A percentile compares a stretch with the other conserved stretches of the same genome.
Conservation (phyloP, 2,113 vertebrate genomes). For the Onychostoma macrolepis region DNA sequence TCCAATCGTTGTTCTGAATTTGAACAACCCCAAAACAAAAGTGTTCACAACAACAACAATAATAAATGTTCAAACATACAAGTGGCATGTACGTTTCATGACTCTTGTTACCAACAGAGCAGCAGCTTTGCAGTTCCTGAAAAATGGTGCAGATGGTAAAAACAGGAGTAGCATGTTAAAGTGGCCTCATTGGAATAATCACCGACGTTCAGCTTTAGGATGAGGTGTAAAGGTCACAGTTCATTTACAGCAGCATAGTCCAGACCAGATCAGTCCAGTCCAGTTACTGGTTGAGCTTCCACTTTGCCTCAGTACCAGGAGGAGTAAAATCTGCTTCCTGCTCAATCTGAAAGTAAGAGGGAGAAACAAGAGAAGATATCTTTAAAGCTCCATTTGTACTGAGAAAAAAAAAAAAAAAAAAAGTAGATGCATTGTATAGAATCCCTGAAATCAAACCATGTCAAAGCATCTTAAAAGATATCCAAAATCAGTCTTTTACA, state of each 20-base stretch:
- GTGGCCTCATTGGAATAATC: conserved; percentile 42
- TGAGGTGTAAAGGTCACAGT: conserved; percentile 48
- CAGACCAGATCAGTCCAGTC: conserved; percentile 7
- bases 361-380: background rate
- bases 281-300: conserved; percentile 26
- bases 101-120: conserved; percentile 48
- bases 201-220: conserved; percentile 25
- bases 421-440: background rate
- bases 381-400: background rate
- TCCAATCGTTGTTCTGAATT: conserved; percentile 9
- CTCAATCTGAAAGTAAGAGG: conserved; percentile 35
- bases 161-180: conserved; percentile 39
- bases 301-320: conserved; percentile 9
- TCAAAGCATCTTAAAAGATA: background rate
- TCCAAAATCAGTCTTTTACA: background rate
- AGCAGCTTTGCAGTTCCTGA: conserved; percentile 51
- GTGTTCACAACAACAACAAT: conserved; percentile 28
- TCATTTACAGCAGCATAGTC: conserved; percentile 52
- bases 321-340: background rate
- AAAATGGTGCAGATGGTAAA: conserved; percentile 16
- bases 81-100: conserved; percentile 34
- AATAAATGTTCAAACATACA: conserved; percentile 18
- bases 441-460: background rate
- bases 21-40: conserved; percentile 24
- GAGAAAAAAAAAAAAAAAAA: background rate